A percentile compares a stretch with the other conserved stretches of the same genome.
These are phyloP conservation scores for Heteromyza rotundicornis DNA, from an alignment of 2,888 invertebrate species.

Conservation along the genomic window DNA sequence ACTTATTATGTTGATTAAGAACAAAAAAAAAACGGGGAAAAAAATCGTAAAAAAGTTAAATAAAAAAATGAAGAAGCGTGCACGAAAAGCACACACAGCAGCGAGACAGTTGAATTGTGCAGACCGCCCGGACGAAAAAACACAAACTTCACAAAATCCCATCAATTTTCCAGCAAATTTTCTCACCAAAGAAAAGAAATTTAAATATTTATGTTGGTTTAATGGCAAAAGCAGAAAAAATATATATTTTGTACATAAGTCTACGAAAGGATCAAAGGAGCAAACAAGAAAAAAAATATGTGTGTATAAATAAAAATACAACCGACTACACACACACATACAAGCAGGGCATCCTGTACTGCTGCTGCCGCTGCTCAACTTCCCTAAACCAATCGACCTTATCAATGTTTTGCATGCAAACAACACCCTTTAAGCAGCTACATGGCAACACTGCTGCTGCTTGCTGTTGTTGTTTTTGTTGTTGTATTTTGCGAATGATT, in stretches of 20 bases:
- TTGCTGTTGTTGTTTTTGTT: too few relatives aligned
- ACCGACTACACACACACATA: not conserved
- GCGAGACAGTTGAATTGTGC: too few relatives aligned
- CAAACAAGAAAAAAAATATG: not conserved
- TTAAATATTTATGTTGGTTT: slow-evolving; percentile 5
- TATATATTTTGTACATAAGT: not conserved
- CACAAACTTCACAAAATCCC: not conserved
- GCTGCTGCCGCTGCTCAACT: not conserved
- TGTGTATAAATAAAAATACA: not conserved
- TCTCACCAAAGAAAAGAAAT: not conserved
- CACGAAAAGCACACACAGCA: not conserved
- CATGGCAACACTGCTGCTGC: too few relatives aligned
- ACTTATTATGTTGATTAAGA: slow-evolving; percentile 5
- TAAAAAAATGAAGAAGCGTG: not conserved
- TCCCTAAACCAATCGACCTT: not conserved
- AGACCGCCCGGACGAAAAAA: not conserved
- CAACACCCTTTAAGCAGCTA: too few relatives aligned
- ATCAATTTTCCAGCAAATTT: not conserved
- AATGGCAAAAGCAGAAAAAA: not conserved
- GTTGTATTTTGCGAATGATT: too few relatives aligned
- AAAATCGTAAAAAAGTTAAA: not conserved
- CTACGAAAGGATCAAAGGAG: not conserved
- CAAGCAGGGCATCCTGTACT: not conserved
- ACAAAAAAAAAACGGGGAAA: not conserved
- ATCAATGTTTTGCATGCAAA: not conserved